phyloP scores from a whole-genome alignment of 2,797 vertebrate genomes.

The Sebastes iracundus region DNA sequence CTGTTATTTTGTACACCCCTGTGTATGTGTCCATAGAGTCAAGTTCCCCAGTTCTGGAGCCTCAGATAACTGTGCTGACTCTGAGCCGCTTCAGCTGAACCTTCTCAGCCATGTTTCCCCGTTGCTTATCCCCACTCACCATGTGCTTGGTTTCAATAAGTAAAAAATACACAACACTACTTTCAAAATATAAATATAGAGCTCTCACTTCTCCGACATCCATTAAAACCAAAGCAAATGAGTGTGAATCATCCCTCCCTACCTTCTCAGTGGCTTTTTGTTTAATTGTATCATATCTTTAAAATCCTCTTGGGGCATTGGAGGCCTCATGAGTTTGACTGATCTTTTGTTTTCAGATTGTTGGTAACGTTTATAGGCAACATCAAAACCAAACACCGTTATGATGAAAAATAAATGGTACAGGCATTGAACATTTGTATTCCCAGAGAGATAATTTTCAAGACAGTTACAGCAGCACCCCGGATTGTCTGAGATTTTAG shows the following conservation, averaged over 20 bases:
- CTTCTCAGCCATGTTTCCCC: background rate
- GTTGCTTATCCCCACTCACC: slow-evolving; percentile 1
- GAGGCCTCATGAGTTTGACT: background rate
- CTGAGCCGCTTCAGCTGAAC: background rate
- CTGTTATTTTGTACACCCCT: background rate
- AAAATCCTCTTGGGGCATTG: background rate
- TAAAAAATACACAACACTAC: slow-evolving; percentile 6
- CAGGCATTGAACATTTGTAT: background rate
- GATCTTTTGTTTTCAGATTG: slow-evolving; percentile 11
- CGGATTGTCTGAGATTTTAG: slow-evolving; percentile 38
- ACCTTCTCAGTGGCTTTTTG: background rate
- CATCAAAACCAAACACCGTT: background rate
- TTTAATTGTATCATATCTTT: background rate
- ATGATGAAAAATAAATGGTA: background rate
- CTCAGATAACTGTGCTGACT: background rate
- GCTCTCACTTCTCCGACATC: slow-evolving; percentile 4
- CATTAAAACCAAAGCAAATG: slow-evolving; percentile 10
- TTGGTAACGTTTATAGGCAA: slow-evolving; percentile 6
- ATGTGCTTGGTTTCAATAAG: slow-evolving; percentile 17
- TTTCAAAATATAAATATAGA: slow-evolving; percentile 11
- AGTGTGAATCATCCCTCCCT: background rate
- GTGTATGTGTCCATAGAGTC: background rate
- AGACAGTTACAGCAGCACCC: slow-evolving; percentile 15
- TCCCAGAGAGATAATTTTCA: slow-evolving; percentile 12
- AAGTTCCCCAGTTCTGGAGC: background rate